Percentiles rank a stretch among this genome's conserved stretches.
Conservation (phyloP, 2,113 vertebrate genomes). For the Rhabdomys dilectus region DNA sequence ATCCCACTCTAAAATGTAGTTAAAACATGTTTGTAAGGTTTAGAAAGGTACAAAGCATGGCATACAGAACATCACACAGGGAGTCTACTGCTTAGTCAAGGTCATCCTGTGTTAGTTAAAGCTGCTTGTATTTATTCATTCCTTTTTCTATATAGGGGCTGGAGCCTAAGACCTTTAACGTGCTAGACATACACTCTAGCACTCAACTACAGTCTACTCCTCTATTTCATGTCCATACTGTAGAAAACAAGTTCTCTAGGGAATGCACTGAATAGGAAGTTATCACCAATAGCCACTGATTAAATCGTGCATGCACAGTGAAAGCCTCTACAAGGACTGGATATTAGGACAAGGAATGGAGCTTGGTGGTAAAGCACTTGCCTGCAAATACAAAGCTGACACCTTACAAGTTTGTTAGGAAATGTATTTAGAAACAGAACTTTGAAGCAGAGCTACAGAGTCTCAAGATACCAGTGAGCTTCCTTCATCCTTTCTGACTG, state of each 20-base stretch:
- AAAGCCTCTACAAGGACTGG: neutral
- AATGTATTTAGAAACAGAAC: neutral
- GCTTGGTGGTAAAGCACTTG: neutral
- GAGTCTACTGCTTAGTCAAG: slow-evolving; percentile 1
- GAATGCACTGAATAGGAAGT: neutral
- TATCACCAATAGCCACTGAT: neutral
- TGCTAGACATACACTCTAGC: neutral
- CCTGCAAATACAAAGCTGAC: neutral
- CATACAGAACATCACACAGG: neutral
- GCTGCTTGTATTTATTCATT: neutral
- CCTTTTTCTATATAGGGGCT: neutral
- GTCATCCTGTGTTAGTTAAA: slow-evolving; percentile 5
- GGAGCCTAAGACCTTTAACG: neutral
- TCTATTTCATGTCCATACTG: neutral
- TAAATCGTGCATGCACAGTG: neutral
- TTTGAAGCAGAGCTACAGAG: neutral
- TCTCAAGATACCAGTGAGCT: neutral
- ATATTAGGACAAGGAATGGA: neutral
- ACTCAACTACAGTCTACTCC: neutral
- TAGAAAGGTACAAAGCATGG: slow-evolving; percentile 3
- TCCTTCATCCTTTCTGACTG: neutral
- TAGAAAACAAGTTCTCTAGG: neutral
- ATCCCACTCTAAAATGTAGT: neutral
- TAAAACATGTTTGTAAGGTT: slow-evolving; percentile 10
- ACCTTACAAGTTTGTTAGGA: neutral